These are phyloP conservation scores for Morone saxatilis DNA, from an alignment of 2,113 vertebrate species.

Conservation along the genomic window DNA sequence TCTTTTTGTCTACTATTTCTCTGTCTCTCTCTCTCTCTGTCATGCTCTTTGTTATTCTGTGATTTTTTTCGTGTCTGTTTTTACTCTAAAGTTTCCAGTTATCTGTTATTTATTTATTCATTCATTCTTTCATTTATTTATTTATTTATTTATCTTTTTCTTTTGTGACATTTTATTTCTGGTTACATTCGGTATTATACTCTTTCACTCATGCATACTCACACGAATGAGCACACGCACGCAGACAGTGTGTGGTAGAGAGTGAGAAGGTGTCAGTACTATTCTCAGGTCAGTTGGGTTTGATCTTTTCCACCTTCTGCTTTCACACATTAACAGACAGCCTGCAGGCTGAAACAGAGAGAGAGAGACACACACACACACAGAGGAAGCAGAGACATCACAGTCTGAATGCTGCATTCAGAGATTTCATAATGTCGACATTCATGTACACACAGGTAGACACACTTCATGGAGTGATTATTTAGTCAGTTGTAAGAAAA, in stretches of 20 bases:
- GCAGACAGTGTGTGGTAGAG: slow-evolving; percentile 45
- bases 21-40: slow-evolving; percentile 49
- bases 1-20: slow-evolving; percentile 54
- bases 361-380: slow-evolving; percentile 15
- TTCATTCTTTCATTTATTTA: not conserved
- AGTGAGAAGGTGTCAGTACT: slow-evolving; percentile 79
- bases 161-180: slow-evolving; percentile 5
- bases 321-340: slow-evolving; percentile 79
- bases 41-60: slow-evolving; percentile 45
- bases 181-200: slow-evolving; percentile 2
- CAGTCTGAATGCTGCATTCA: slow-evolving; percentile 40
- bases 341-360: slow-evolving; percentile 70
- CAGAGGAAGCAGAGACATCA: slow-evolving; percentile 40
- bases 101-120: not conserved
- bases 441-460: slow-evolving; percentile 20
- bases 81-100: slow-evolving; percentile 34
- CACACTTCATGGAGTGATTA: slow-evolving; percentile 2
- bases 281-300: slow-evolving; percentile 80
- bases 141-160: not conserved
- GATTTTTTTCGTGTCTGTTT: slow-evolving; percentile 7
- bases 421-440: slow-evolving; percentile 55
- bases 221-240: slow-evolving; percentile 15
- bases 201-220: not conserved
- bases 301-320: slow-evolving; percentile 82
- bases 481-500: not conserved